Conservation (phyloP, 2,888 invertebrate genomes). For the Pyrochroa serraticornis region DNA sequence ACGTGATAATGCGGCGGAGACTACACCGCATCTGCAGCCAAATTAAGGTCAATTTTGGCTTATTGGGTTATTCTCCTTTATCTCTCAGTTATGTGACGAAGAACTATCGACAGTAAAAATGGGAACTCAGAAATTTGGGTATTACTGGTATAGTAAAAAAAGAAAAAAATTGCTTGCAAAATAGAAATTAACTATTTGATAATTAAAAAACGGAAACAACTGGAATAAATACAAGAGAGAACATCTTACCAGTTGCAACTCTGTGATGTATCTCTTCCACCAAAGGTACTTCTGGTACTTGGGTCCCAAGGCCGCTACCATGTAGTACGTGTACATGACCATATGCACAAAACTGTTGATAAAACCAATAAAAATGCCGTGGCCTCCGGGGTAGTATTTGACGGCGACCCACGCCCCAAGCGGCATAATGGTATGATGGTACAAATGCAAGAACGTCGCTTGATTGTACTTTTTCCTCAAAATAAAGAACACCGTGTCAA, state of each 20-base stretch:
- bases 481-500: slow-evolving; percentile 93
- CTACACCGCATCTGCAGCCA: too few species aligned
- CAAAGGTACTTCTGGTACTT: slow-evolving; percentile 75
- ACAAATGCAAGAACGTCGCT: slow-evolving; percentile 88
- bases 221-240: too few species aligned
- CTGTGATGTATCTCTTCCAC: slow-evolving; percentile 87
- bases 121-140: too few species aligned
- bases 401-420: slow-evolving; percentile 92
- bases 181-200: too few species aligned
- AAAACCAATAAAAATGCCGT: slow-evolving; percentile 72
- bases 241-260: slow-evolving; percentile 72
- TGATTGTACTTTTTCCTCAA: slow-evolving; percentile 89
- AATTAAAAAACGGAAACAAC: too few species aligned
- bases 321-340: slow-evolving; percentile 83
- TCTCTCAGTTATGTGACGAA: too few species aligned
- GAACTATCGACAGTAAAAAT: too few species aligned
- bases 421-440: slow-evolving; percentile 95
- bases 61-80: too few species aligned
- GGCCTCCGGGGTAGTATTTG: slow-evolving; percentile 78
- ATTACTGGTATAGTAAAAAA: too few species aligned
- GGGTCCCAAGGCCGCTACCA: slow-evolving; percentile 77
- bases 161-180: too few species aligned
- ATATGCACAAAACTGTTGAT: slow-evolving; percentile 80
- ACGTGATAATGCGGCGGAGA: too few species aligned
- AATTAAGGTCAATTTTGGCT: too few species aligned